Evolutionary conservation across 1,140 invertebrate species (phyloP).

Genomic region (Drosophila elegans): DNA sequence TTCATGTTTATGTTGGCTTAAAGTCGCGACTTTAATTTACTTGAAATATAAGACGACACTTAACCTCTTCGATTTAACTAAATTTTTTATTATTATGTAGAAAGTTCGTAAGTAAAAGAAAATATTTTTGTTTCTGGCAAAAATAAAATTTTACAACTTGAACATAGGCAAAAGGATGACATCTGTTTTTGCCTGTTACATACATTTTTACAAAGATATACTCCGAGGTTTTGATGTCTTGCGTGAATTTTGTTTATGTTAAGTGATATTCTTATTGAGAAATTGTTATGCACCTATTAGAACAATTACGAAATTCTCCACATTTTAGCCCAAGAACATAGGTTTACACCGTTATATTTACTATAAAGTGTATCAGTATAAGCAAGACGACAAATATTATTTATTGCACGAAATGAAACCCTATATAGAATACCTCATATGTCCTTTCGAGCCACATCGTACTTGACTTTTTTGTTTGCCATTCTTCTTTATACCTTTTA

Average conservation of each 20-base stretch:
- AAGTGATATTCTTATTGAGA: not conserved
- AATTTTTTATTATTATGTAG: too few species aligned
- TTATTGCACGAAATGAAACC: slow-evolving; percentile 17
- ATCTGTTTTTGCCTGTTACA: too few species aligned
- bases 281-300: slow-evolving; percentile 17
- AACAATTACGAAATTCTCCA: slow-evolving; percentile 13
- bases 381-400: not conserved
- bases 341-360: slow-evolving; percentile 14
- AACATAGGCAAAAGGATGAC: too few species aligned
- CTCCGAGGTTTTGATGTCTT: slow-evolving; percentile 3
- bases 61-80: too few species aligned
- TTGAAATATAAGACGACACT: too few species aligned
- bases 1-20: too few species aligned
- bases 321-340: slow-evolving; percentile 15
- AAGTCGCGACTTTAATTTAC: too few species aligned
- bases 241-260: slow-evolving; percentile 28
- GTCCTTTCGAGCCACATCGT: not conserved
- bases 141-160: too few species aligned
- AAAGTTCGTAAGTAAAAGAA: too few species aligned
- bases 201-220: too few species aligned
- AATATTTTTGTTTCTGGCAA: too few species aligned
- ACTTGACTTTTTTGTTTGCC: not conserved
- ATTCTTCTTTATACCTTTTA: not conserved
- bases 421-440: not conserved
- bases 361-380: slow-evolving; percentile 11